These are phyloP conservation scores for Chirona hameri DNA, from an alignment of 2,888 invertebrate genomes.

Conservation along the genomic window DNA sequence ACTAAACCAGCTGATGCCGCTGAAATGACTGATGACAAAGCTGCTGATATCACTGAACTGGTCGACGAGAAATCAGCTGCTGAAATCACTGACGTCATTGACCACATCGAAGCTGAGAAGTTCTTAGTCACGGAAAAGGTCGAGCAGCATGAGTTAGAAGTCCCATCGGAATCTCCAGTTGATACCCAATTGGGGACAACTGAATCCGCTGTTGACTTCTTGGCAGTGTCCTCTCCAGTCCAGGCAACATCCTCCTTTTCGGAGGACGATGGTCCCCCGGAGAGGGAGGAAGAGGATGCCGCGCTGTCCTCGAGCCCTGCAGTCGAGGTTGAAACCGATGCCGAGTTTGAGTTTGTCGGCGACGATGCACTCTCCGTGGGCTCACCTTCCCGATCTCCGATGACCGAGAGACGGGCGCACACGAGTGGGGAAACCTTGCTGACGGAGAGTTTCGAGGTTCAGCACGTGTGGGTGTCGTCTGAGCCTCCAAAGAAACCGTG, in stretches of 20 bases:
- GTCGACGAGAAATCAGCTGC: too few species aligned
- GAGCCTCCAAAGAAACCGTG: not conserved
- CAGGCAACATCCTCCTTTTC: not conserved
- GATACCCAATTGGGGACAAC: not conserved
- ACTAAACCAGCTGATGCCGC: not conserved
- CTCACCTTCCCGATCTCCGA: not conserved
- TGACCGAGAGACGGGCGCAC: not conserved
- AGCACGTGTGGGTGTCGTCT: slow-evolving; percentile 4
- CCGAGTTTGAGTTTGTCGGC: not conserved
- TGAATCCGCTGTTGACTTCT: not conserved
- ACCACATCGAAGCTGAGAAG: too few species aligned
- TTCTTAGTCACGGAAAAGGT: too few species aligned
- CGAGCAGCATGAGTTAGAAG: not conserved
- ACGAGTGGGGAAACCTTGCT: not conserved
- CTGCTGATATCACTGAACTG: not conserved
- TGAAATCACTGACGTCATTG: too few species aligned
- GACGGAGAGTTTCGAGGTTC: not conserved
- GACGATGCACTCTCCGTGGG: not conserved
- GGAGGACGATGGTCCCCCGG: not conserved
- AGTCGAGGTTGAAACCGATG: not conserved
- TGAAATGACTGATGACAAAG: not conserved
- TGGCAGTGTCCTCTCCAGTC: not conserved
- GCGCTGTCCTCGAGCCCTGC: not conserved
- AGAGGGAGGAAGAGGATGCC: not conserved
- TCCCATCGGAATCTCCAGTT: not conserved